Evolutionary conservation across 2,888 invertebrate species (phyloP).

Genomic region (Biston stratarius): DNA sequence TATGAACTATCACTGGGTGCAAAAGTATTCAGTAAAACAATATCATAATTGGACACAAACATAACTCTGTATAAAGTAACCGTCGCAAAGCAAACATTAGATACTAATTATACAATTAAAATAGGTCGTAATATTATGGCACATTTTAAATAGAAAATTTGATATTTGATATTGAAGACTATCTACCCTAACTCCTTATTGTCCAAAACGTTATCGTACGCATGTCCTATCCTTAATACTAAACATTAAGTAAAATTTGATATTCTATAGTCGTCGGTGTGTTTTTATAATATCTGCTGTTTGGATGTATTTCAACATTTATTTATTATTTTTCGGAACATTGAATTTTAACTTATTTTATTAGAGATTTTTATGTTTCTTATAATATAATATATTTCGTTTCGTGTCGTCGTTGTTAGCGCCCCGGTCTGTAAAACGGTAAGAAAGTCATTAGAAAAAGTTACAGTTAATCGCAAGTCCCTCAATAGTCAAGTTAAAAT

Average conservation of each 20-base stretch:
- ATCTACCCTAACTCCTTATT: slow-evolving; percentile 33
- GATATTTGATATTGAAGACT: slow-evolving; percentile 31
- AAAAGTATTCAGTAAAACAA: slow-evolving; percentile 20
- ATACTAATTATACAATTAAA: slow-evolving; percentile 72
- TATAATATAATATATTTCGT: slow-evolving; percentile 17
- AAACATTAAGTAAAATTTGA: slow-evolving; percentile 19
- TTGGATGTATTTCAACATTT: slow-evolving; percentile 4
- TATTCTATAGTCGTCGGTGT: background rate
- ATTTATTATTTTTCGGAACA: slow-evolving; percentile 58
- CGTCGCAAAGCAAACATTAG: slow-evolving; percentile 51
- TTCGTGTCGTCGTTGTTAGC: slow-evolving; percentile 23
- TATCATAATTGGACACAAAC: slow-evolving; percentile 1
- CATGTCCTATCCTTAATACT: slow-evolving; percentile 22
- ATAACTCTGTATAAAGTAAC: slow-evolving; percentile 7
- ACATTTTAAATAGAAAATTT: slow-evolving; percentile 39
- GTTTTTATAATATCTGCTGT: background rate
- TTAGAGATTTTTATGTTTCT: slow-evolving; percentile 32
- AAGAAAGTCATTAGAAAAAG: background rate
- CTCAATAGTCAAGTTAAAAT: too few species aligned
- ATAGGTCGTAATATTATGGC: slow-evolving; percentile 47
- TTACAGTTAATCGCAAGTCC: too few species aligned
- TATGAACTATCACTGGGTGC: slow-evolving; percentile 32
- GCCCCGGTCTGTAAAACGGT: slow-evolving; percentile 34
- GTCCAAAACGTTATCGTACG: slow-evolving; percentile 24
- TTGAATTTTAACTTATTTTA: slow-evolving; percentile 44